Evolutionary conservation across 64 coral and sea anemone species (phyloP), one percentile per base, ranked within the genome.

Genomic region (Acropora yongei): DNA sequence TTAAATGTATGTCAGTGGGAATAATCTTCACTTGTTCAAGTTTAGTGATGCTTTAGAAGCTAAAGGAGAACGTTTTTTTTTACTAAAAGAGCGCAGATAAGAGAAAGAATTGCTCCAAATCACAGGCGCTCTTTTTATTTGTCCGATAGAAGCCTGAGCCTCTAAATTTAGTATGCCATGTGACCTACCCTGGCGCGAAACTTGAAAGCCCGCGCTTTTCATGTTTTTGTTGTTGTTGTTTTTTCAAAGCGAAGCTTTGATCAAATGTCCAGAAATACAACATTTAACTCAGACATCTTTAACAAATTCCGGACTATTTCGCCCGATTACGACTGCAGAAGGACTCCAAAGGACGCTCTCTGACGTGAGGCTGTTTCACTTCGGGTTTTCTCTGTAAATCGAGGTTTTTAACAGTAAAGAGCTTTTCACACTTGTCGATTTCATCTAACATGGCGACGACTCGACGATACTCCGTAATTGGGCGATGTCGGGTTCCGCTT

Each of bases 171-270:
- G 17, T 20, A 7, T 68, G 68, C 65, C 91, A 93, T 84, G 91
- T 93, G 91, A 87, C 61, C 51, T 41, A 17, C 65, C 18, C 61
- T 87, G 91, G 91, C 91, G 91, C 91, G 91, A 93, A 93, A 93
- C 79, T 93, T 93, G 91, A 93, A 93, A 87, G 82, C 83, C 74
- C 91, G 91, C 83, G 63, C 91, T 68, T 93, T 92, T 92, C 10
- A 20, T 87, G 68, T 93, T 71, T 13, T 47, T 3, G 39, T 71
- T 49, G 4, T 55, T 55, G 51, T 55, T 30, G 30, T 30, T 30
- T 30, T 7, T 7, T 8, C 18, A 85, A 47, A 1, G 61, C 82
- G 44, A 85, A 85, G 65, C 42, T n/a, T 71, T 5, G 45, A 49
- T 48, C 51, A 30, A 63, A 63, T 63, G 3, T 63, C 18, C 13